Percentiles rank a stretch among this genome's conserved stretches.
phyloP scores from a whole-genome alignment of 2,888 invertebrate species.

The Heliothis peltigera region DNA sequence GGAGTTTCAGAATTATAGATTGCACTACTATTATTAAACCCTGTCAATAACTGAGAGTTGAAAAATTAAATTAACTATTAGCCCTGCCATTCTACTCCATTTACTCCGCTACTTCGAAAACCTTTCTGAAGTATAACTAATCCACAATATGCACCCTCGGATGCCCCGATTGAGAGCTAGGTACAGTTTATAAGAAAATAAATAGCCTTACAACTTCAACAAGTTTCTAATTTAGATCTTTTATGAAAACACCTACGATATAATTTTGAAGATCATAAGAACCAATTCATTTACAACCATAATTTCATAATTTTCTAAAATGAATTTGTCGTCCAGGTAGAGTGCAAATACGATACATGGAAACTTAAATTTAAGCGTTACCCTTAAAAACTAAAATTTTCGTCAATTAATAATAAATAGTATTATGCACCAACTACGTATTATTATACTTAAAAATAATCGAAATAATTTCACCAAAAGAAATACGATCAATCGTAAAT shows the following conservation, averaged over 20 bases:
- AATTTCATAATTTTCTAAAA: slow-evolving; percentile 57
- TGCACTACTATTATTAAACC: neutral
- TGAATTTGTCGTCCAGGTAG: slow-evolving; percentile 42
- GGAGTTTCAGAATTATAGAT: neutral
- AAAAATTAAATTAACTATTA: neutral
- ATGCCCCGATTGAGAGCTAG: slow-evolving; percentile 3
- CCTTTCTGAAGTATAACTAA: slow-evolving; percentile 3
- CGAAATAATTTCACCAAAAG: slow-evolving; percentile 61
- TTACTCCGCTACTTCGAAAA: neutral
- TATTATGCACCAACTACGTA: slow-evolving; percentile 77
- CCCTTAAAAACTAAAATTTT: slow-evolving; percentile 45
- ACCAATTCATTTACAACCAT: slow-evolving; percentile 45
- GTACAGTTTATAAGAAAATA: slow-evolving; percentile 26
- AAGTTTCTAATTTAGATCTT: slow-evolving; percentile 54
- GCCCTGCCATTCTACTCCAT: slow-evolving; percentile 1
- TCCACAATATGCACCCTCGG: neutral
- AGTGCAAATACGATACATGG: slow-evolving; percentile 39
- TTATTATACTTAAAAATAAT: slow-evolving; percentile 55
- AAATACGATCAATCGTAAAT: slow-evolving; percentile 64
- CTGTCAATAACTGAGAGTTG: neutral
- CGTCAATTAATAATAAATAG: slow-evolving; percentile 53
- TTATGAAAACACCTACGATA: slow-evolving; percentile 40
- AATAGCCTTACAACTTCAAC: slow-evolving; percentile 49
- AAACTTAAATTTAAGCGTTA: slow-evolving; percentile 31
- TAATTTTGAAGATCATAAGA: slow-evolving; percentile 49